phyloP scores from a whole-genome alignment of 2,113 vertebrate species.

The Zosterops pallidus region DNA sequence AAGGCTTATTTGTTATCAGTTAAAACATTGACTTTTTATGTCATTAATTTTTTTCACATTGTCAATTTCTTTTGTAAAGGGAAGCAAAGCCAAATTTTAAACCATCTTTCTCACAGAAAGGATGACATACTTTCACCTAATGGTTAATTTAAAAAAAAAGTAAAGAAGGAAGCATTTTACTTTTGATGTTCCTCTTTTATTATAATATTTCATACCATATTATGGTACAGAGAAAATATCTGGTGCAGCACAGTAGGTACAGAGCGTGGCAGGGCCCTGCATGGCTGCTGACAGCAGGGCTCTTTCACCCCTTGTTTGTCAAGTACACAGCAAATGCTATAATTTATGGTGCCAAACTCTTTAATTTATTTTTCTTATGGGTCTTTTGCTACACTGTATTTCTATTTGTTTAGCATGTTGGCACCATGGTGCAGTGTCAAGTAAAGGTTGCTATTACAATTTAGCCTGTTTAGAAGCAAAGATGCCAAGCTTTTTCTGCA shows the following conservation, averaged over 20 bases:
- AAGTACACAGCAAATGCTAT: neutral
- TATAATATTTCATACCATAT: neutral
- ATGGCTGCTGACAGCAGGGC: neutral
- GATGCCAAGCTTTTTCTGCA: neutral
- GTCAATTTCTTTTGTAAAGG: neutral
- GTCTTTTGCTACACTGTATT: neutral
- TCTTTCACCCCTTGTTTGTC: neutral
- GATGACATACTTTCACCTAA: neutral
- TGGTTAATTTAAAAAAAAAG: neutral
- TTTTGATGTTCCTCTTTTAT: neutral
- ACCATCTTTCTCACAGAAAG: neutral
- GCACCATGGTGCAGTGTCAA: neutral
- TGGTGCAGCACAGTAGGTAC: neutral
- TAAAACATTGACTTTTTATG: neutral
- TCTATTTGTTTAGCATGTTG: neutral
- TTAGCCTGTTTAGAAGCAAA: neutral
- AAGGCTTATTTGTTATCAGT: neutral
- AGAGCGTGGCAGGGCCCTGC: rapidly evolving
- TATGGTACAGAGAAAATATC: neutral
- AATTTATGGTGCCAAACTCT: neutral
- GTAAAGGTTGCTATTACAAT: neutral
- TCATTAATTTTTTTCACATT: neutral
- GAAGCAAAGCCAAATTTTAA: neutral
- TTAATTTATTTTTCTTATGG: neutral
- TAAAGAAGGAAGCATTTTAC: neutral